Evolutionary conservation across 2,113 vertebrate species (phyloP).

Genomic region (Chamaea fasciata): DNA sequence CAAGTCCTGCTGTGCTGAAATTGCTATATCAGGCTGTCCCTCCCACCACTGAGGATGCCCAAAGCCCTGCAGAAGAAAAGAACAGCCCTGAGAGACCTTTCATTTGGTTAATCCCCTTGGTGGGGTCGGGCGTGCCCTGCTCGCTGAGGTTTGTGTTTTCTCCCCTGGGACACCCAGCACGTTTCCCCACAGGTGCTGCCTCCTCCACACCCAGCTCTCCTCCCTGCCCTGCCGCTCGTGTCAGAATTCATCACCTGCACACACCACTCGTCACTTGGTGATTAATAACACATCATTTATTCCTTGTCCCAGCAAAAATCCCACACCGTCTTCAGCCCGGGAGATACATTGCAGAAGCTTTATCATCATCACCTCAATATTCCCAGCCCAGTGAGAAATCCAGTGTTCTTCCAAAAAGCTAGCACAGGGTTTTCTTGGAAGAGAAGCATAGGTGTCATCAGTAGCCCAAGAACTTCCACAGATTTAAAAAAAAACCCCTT

Average conservation of each 20-base stretch:
- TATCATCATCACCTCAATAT: not conserved
- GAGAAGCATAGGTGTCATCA: not conserved
- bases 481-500: fast-evolving
- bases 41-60: not conserved
- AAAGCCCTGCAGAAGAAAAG: not conserved
- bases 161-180: not conserved
- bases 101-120: fast-evolving
- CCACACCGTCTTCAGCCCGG: not conserved
- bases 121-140: too few relatives aligned
- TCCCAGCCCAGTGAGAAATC: not conserved
- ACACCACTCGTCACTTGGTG: fast-evolving
- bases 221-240: fast-evolving
- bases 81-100: fast-evolving
- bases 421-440: not conserved
- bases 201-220: not conserved
- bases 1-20: fast-evolving
- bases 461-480: not conserved
- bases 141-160: fast-evolving
- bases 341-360: not conserved
- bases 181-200: not conserved
- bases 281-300: not conserved
- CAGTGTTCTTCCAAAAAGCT: not conserved
- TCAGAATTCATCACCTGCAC: not conserved
- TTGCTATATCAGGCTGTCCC: not conserved
- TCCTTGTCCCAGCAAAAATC: not conserved